Evolutionary conservation across 2,113 vertebrate genomes (phyloP).

Genomic region (Sisor rabdophorus): DNA sequence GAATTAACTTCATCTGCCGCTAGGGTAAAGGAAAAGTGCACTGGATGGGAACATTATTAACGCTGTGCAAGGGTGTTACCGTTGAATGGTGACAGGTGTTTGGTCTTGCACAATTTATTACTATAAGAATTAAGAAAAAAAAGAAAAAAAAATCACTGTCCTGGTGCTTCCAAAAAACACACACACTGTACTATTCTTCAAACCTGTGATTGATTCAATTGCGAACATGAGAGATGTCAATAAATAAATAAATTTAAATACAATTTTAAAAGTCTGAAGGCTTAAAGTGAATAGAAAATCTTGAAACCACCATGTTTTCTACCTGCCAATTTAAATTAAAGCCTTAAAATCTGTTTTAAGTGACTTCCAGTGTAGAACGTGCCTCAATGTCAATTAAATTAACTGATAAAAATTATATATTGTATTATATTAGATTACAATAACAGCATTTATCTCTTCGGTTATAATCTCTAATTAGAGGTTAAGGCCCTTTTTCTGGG

Average conservation of each 20-base stretch:
- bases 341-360: too few relatives aligned
- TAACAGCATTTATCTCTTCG: too few relatives aligned
- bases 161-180: conserved; percentile 1
- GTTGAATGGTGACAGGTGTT: conserved; percentile 1
- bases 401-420: too few relatives aligned
- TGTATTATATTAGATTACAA: too few relatives aligned
- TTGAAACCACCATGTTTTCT: background rate
- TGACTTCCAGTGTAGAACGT: too few relatives aligned
- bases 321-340: background rate
- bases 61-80: background rate
- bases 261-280: background rate
- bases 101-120: conserved; percentile 11
- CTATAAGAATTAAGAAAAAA: background rate
- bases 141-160: background rate
- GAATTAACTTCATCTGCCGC: background rate
- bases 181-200: background rate
- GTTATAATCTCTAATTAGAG: too few relatives aligned
- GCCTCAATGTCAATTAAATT: too few relatives aligned
- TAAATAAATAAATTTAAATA: too few relatives aligned
- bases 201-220: background rate
- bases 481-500: too few relatives aligned
- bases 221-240: background rate
- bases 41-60: background rate
- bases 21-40: conserved; percentile 5
- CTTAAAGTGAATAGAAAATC: background rate